Percentiles rank a stretch among this genome's conserved stretches.
Conservation (phyloP, 1,140 invertebrate genomes). For the Drosophila parabipectinata region DNA sequence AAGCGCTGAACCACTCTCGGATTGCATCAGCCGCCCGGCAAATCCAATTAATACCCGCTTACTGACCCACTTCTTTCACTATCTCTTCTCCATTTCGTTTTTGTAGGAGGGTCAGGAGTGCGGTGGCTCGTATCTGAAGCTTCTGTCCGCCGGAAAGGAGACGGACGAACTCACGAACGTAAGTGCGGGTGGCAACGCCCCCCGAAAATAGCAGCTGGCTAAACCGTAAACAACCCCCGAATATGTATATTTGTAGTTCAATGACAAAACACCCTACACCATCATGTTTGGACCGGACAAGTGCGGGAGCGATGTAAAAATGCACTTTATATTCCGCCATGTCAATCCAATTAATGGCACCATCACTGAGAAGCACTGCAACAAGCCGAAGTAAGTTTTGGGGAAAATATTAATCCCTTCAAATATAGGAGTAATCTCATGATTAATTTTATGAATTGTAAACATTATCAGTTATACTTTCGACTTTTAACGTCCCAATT, state of each 20-base stretch:
- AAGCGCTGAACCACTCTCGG: slow-evolving; percentile 9
- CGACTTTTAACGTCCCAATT: background rate
- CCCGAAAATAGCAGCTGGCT: background rate
- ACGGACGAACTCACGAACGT: slow-evolving; percentile 89
- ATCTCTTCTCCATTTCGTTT: slow-evolving; percentile 11
- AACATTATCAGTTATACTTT: background rate
- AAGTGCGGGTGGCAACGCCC: slow-evolving; percentile 29
- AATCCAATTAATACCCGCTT: slow-evolving; percentile 77
- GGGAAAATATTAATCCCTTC: background rate
- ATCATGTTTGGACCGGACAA: slow-evolving; percentile 99
- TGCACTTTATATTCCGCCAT: slow-evolving; percentile 99
- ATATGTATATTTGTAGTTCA: slow-evolving; percentile 86
- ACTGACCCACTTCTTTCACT: slow-evolving; percentile 54
- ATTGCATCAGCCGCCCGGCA: slow-evolving; percentile 68
- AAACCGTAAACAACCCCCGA: slow-evolving; percentile 26
- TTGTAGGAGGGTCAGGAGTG: slow-evolving; percentile 96
- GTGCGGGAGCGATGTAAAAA: slow-evolving; percentile 97
- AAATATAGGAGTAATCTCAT: background rate
- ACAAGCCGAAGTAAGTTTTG: slow-evolving; percentile 89
- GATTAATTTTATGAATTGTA: background rate
- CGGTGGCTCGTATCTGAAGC: slow-evolving; percentile 98
- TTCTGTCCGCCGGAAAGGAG: slow-evolving; percentile 89
- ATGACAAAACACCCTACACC: slow-evolving; percentile 98
- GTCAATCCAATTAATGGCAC: slow-evolving; percentile 96
- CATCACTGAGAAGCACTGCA: slow-evolving; percentile 95